phyloP scores from a whole-genome alignment of 1,140 invertebrate genomes.

The Argopecten irradians region DNA sequence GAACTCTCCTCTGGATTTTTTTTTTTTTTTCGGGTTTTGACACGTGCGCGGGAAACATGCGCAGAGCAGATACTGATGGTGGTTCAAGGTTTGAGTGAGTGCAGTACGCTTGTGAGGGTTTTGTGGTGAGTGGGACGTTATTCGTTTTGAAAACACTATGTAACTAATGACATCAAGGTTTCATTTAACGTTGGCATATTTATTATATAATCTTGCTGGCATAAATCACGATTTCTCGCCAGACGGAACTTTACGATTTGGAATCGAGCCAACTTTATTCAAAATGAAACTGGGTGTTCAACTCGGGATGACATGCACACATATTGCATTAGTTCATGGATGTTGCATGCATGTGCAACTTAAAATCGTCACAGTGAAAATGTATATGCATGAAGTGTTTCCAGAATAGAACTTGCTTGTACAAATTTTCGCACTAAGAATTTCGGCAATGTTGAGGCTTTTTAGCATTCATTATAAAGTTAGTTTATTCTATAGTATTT shows the following conservation, averaged over 20 bases:
- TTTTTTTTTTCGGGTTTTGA: background rate
- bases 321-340: too few relatives aligned
- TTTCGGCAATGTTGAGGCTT: too few relatives aligned
- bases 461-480: too few relatives aligned
- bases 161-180: background rate
- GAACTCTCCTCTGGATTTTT: background rate
- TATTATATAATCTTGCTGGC: background rate
- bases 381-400: too few relatives aligned
- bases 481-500: too few relatives aligned
- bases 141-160: background rate
- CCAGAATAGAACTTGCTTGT: too few relatives aligned
- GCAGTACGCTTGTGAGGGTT: background rate
- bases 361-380: too few relatives aligned
- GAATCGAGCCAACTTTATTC: background rate
- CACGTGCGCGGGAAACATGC: slow-evolving; percentile 19
- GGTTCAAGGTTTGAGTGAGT: background rate
- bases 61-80: slow-evolving; percentile 14
- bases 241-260: background rate
- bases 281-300: background rate
- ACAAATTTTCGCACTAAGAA: too few relatives aligned
- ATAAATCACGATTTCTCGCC: background rate
- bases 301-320: background rate
- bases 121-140: background rate
- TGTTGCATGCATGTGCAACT: too few relatives aligned
- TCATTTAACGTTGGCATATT: background rate